Evolutionary conservation across 2,888 invertebrate genomes (phyloP).

Genomic region (Amphipoea lucens): DNA sequence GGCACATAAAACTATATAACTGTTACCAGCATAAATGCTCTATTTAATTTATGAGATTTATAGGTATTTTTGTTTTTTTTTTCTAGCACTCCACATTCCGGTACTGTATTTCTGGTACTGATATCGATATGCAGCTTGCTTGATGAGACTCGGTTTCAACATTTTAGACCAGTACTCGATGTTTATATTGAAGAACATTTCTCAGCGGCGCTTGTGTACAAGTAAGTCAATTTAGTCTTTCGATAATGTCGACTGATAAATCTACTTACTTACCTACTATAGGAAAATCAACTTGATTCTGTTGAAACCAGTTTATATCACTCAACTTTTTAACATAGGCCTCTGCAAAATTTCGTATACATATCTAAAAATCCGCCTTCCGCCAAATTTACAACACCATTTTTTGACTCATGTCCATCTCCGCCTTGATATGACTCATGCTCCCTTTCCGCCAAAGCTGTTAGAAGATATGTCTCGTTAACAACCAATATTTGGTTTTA

Average conservation of each 20-base stretch:
- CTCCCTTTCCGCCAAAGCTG: neutral
- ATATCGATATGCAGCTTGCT: conserved; percentile 97
- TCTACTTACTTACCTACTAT: too few relatives aligned
- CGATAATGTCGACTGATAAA: neutral
- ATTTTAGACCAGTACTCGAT: conserved; percentile 98
- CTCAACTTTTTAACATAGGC: neutral
- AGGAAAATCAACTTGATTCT: neutral
- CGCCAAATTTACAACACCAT: neutral
- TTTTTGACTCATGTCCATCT: neutral
- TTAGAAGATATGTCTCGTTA: neutral
- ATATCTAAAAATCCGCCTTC: neutral
- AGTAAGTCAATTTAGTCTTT: conserved; percentile 88
- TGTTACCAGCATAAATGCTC: neutral
- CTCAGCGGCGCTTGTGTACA: conserved; percentile 98
- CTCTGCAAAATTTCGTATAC: neutral
- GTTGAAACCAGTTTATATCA: conserved; percentile 15
- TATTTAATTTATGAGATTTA: neutral
- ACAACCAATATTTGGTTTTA: neutral
- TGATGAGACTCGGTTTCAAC: conserved; percentile 97
- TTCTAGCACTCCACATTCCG: conserved; percentile 94
- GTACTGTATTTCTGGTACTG: conserved; percentile 97
- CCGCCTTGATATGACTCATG: neutral
- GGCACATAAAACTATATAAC: neutral
- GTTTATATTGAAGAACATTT: conserved; percentile 98
- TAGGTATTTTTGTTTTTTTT: neutral